Percentiles rank a stretch among this genome's conserved stretches.
Evolutionary conservation across 1,140 invertebrate genomes (phyloP).

Genomic region (Drosophila pseudoananassae): DNA sequence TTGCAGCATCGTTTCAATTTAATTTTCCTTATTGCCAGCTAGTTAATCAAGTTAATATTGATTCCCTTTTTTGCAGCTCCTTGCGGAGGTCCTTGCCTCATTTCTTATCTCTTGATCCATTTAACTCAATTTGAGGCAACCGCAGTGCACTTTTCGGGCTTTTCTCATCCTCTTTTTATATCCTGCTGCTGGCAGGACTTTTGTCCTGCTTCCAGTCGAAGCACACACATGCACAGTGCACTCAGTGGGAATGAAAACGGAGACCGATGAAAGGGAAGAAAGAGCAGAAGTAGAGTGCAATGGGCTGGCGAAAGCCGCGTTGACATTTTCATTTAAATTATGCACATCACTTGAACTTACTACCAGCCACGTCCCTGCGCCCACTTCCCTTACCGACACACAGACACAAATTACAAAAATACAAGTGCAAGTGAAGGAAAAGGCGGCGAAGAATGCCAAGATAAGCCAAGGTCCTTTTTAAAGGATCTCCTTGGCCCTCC

Average conservation of each 20-base stretch:
- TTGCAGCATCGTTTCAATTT: constrained; percentile 1
- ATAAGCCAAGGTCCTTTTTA: constrained; percentile 60
- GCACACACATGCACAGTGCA: constrained; percentile 16
- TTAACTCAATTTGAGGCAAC: constrained; percentile 67
- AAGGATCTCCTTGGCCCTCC: neutral
- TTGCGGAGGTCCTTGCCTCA: constrained; percentile 22
- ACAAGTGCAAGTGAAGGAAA: constrained; percentile 42
- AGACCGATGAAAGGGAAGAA: constrained; percentile 33
- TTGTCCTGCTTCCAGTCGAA: constrained; percentile 58
- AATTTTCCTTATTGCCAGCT: constrained; percentile 4
- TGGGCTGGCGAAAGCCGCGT: constrained; percentile 76
- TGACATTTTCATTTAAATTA: constrained; percentile 83
- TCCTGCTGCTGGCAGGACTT: constrained; percentile 33
- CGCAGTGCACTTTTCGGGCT: constrained; percentile 51
- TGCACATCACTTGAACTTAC: constrained; percentile 81
- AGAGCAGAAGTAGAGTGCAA: constrained; percentile 67
- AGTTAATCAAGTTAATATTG: constrained; percentile 47
- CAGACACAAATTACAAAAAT: neutral
- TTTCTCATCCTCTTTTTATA: constrained; percentile 3
- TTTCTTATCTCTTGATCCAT: constrained; percentile 46
- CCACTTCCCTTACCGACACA: constrained; percentile 5
- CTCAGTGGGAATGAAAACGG: constrained; percentile 37
- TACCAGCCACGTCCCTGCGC: constrained; percentile 16
- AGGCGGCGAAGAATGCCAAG: constrained; percentile 40
- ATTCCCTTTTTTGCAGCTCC: constrained; percentile 17